Percentiles rank a stretch among this genome's conserved stretches.
phyloP scores from a whole-genome alignment of 2,797 vertebrate genomes.

The Enteromius radiatus region DNA sequence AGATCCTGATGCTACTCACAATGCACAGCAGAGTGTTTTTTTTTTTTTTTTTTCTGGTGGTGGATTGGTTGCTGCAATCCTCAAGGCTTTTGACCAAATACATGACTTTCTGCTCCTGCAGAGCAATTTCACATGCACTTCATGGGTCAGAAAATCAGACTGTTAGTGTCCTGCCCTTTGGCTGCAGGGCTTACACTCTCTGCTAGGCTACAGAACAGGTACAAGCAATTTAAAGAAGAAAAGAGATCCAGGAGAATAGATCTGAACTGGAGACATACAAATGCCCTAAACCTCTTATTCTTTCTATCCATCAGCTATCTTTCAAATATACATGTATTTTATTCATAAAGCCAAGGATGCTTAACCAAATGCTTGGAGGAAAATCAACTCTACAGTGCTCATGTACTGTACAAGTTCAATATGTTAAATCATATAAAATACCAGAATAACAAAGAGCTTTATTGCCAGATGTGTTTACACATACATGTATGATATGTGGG shows the following conservation, averaged over 20 bases:
- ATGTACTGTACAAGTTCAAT: neutral
- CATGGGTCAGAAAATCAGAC: slow-evolving; percentile 37
- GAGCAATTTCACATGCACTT: slow-evolving; percentile 37
- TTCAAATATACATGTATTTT: neutral
- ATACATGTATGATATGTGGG: too few relatives aligned
- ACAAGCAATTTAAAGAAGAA: slow-evolving; percentile 5
- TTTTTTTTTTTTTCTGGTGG: too few relatives aligned
- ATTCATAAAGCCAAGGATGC: neutral
- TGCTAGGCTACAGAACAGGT: neutral
- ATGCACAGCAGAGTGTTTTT: neutral
- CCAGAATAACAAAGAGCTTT: too few relatives aligned
- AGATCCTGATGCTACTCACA: neutral
- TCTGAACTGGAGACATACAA: slow-evolving; percentile 1
- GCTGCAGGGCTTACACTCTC: slow-evolving; percentile 9
- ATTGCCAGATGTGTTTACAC: too few relatives aligned
- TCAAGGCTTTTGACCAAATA: slow-evolving; percentile 33
- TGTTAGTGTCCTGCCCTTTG: slow-evolving; percentile 7
- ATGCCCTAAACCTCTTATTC: neutral
- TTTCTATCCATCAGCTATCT: neutral
- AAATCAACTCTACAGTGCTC: neutral
- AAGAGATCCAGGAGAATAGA: neutral
- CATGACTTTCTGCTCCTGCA: slow-evolving; percentile 18
- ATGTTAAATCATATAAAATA: neutral
- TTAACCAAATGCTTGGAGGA: neutral
- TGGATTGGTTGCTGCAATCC: neutral